These are phyloP conservation scores for Pelosia muscerda DNA, from an alignment of 2,888 invertebrate species.

Conservation along the genomic window DNA sequence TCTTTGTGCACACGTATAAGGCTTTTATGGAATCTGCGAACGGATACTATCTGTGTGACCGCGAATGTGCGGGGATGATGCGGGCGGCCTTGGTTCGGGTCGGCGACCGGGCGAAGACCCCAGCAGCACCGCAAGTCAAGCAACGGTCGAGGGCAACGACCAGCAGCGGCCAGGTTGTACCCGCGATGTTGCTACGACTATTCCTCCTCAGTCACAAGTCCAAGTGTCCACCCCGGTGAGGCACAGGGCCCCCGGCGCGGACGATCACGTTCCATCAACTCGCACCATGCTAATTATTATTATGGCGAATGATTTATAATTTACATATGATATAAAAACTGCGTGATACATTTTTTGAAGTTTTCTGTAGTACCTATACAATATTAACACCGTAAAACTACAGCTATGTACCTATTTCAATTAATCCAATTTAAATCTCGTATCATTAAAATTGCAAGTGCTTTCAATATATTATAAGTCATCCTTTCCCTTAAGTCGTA, in stretches of 20 bases:
- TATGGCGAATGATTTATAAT: conserved; percentile 40
- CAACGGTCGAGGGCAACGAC: conserved; percentile 87
- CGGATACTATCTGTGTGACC: conserved; percentile 73
- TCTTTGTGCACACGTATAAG: conserved; percentile 50
- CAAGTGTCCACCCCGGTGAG: conserved; percentile 51
- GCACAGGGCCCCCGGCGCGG: conserved; percentile 48
- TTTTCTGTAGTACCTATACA: background rate
- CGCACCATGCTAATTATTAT: conserved; percentile 44
- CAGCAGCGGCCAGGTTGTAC: conserved; percentile 71
- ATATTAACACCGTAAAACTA: background rate
- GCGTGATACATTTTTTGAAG: background rate
- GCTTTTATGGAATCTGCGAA: conserved; percentile 69
- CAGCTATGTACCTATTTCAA: background rate
- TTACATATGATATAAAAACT: background rate
- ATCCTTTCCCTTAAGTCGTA: too few relatives aligned
- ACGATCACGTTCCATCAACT: conserved; percentile 39
- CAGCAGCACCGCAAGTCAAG: conserved; percentile 83
- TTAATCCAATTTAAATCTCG: background rate
- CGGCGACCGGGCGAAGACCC: conserved; percentile 86
- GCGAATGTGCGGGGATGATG: conserved; percentile 81
- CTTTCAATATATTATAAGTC: too few relatives aligned
- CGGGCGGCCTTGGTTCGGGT: conserved; percentile 85
- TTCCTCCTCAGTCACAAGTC: conserved; percentile 65
- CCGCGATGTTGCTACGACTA: conserved; percentile 68
- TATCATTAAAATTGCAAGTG: background rate